Conservation (phyloP, 37 sponge, comb jelly and placozoan genomes). For the Halichondria panicea region DNA sequence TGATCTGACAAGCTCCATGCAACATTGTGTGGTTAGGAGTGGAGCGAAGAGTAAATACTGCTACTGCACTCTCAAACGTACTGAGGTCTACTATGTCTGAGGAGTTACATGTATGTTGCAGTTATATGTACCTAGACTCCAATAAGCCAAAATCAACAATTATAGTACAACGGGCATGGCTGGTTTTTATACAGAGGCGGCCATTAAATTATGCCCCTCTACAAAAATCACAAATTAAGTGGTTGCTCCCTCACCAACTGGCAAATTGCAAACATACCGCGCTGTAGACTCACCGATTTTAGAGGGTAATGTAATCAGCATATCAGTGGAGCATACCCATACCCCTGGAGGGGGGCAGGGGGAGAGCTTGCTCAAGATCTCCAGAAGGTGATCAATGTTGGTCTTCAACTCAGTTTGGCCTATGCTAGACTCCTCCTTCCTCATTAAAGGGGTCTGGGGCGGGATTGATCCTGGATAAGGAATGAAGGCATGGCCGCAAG, state of each 20-base stretch:
- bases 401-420: slow-evolving; percentile 22
- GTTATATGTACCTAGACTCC: too few relatives aligned
- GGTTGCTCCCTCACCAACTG: too few relatives aligned
- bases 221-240: too few relatives aligned
- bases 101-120: too few relatives aligned
- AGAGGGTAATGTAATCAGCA: slow-evolving; percentile 51
- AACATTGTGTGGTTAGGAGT: slow-evolving; percentile 45
- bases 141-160: too few relatives aligned
- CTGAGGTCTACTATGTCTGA: slow-evolving; percentile 55
- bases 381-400: slow-evolving; percentile 69
- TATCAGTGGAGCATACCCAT: slow-evolving; percentile 80
- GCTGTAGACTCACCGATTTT: slow-evolving; percentile 12
- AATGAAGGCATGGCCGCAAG: slow-evolving; percentile 82
- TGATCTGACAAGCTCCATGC: slow-evolving; percentile 70
- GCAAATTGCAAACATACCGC: too few relatives aligned
- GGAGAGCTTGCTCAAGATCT: slow-evolving; percentile 46
- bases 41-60: slow-evolving; percentile 40
- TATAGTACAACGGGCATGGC: too few relatives aligned
- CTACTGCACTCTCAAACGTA: slow-evolving; percentile 15
- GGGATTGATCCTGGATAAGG: slow-evolving; percentile 24
- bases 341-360: slow-evolving; percentile 60
- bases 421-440: neutral
- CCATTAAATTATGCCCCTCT: too few relatives aligned
- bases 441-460: neutral
- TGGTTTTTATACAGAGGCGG: too few relatives aligned